Evolutionary conservation across 2,113 vertebrate species (phyloP).

Genomic region (Dromiciops gliroides): DNA sequence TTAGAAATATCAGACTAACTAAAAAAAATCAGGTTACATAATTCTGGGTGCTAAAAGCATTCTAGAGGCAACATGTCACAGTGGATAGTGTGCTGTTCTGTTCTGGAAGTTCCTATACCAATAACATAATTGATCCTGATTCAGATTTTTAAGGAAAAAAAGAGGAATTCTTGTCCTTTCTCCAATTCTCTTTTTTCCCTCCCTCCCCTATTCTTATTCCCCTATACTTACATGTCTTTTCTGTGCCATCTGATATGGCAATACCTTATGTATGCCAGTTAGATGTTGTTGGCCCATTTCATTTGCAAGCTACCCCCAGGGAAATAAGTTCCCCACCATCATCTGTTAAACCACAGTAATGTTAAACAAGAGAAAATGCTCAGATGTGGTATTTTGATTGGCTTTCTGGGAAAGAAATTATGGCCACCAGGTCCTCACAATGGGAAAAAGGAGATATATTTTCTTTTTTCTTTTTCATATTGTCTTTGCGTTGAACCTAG

Average conservation of each 20-base stretch:
- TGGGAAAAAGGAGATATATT: neutral
- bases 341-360: neutral
- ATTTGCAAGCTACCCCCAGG: neutral
- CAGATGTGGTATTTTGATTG: neutral
- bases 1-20: neutral
- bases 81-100: neutral
- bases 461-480: neutral
- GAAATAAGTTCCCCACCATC: neutral
- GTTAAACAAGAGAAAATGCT: neutral
- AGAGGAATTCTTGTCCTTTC: neutral
- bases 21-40: neutral
- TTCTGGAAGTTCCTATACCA: neutral
- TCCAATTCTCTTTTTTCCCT: neutral
- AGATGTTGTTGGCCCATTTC: conserved; percentile 15
- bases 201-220: neutral
- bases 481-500: neutral
- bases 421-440: neutral
- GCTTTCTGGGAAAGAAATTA: conserved; percentile 15
- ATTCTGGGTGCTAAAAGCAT: neutral
- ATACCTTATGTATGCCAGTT: neutral
- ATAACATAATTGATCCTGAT: neutral
- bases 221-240: neutral
- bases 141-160: neutral
- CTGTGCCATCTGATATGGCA: neutral
- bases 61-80: neutral